Evolutionary conservation across 2,113 vertebrate species (phyloP).

Genomic region (Phalacrocorax pelagicus): DNA sequence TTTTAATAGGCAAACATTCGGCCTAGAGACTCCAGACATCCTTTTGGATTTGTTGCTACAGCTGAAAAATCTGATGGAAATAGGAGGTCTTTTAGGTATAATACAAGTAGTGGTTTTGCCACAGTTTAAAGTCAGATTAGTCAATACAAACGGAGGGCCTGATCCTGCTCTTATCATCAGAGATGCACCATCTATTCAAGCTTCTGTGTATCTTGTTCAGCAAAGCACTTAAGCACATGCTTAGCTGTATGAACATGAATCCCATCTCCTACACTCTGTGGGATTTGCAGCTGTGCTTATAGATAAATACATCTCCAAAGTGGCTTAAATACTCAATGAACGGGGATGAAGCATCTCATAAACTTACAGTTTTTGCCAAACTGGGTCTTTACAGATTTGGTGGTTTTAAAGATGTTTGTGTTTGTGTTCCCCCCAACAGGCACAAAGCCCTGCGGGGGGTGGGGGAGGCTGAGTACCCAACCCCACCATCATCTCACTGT

Average conservation of each 20-base stretch:
- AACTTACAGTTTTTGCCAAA: background rate
- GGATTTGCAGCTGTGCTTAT: background rate
- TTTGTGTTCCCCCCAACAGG: background rate
- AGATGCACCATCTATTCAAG: background rate
- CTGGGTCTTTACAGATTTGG: background rate
- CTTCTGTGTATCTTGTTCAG: background rate
- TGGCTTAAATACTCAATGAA: background rate
- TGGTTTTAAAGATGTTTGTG: background rate
- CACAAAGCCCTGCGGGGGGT: background rate
- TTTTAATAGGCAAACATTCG: background rate
- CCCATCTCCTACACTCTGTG: background rate
- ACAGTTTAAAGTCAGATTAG: background rate
- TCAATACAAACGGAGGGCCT: background rate
- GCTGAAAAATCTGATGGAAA: background rate
- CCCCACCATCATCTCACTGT: fast-evolving
- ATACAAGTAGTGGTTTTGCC: background rate
- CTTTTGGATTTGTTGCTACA: background rate
- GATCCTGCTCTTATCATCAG: background rate
- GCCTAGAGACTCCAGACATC: background rate
- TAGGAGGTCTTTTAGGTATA: background rate
- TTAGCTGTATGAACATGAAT: slow-evolving; percentile 23
- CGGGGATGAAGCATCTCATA: background rate
- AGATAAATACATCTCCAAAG: background rate
- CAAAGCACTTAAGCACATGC: slow-evolving; percentile 64
- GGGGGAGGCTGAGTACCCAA: background rate